Evolutionary conservation across 2,113 vertebrate species (phyloP), one percentile per base, ranked within the genome.

Genomic region (Phaethornis superciliosus): DNA sequence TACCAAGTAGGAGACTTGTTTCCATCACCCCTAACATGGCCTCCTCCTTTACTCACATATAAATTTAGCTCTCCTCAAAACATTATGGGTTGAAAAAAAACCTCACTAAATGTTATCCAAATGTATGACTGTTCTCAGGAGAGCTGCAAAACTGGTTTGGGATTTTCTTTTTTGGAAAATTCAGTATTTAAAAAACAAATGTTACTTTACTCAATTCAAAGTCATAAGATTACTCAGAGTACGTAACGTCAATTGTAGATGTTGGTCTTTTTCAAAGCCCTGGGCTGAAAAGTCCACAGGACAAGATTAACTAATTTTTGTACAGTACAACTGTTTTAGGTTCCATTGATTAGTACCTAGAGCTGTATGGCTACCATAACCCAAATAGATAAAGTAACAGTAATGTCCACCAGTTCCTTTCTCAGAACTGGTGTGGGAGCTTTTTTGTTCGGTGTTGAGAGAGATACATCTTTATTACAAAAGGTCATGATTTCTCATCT

Each of bases 11-110:
- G 2, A 90, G 18, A 85, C 30, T 16, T 0, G 1, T 46, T 93
- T 85, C 79, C 49, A 76, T 46, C 15, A 62, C 27, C 40, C 75
- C n/a, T 77, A 69, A 62, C 27, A 68, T 46, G 85, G 88, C 80
- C 91, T 93, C 82, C 58, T 85, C 23, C 30, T 71, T 81, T 75
- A 60, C 65, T 76, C 56, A 71, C 81, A 40, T 16, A 88, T 28
- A 94, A 87, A 88, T 72, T 42, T 69, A 85, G 40, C 24, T 76
- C 46, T 76, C 21, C 62, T 94, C 54, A 89, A 93, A 91, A 85
- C 17, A 89, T 65, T 76, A 35, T 21, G 6, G 1, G 27, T 52
- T 87, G 47, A 78, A 95, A 83, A 67, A 91, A 86, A 10, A 40
- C 40, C 11, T 54, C 68, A 56, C 30, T 93, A 62, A 82, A 74